Evolutionary conservation across 2,113 vertebrate species (phyloP), one percentile per base, ranked within the genome.

Genomic region (Clarias gariepinus): DNA sequence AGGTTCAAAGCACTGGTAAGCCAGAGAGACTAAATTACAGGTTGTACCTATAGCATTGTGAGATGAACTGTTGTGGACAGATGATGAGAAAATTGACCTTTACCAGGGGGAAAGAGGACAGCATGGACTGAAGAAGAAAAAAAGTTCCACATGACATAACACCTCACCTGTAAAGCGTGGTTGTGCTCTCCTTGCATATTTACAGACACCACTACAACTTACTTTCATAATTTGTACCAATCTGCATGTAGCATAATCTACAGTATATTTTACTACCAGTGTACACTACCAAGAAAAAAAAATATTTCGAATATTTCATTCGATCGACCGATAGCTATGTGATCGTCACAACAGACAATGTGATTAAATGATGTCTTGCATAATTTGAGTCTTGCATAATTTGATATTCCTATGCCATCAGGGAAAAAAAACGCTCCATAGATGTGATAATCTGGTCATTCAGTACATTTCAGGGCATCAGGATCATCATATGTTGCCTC

Each of bases 41-140:
- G 23, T 15, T 23, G 11, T 76, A 11, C 25, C 25, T 76, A 76
- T 76, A 76, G 23, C 47, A 25, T 76, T 76, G 23, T 76, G 73
- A 76, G 73, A 76, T 52, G 23, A 76, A 53, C 41, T 76, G 73
- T 47, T 76, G 73, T 76, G 73, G 47, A 76, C 41, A 76, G 73
- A 76, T 76, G 41, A 53, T 25, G 47, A 53, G 73, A 76, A 76
- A 76, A 53, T 53, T 76, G 47, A 53, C 23, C 41, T 53, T 47
- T 76, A 76, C 25, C 47, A 25, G n/a, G 53, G 41, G 52, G 73
- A 53, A 52, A 52, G 21, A 52, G 41, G 41, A 76, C 47, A 25
- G 30, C 30, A 33, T 36, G 16, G 68, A 33, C 18, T 36, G 30
- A 1, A 71, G 30, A 7, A 73, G 41, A 73, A 41, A 21, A 10